Base-by-base conservation (phyloP, 2,888 invertebrate species). In the Luperina nickerlii region DNA sequence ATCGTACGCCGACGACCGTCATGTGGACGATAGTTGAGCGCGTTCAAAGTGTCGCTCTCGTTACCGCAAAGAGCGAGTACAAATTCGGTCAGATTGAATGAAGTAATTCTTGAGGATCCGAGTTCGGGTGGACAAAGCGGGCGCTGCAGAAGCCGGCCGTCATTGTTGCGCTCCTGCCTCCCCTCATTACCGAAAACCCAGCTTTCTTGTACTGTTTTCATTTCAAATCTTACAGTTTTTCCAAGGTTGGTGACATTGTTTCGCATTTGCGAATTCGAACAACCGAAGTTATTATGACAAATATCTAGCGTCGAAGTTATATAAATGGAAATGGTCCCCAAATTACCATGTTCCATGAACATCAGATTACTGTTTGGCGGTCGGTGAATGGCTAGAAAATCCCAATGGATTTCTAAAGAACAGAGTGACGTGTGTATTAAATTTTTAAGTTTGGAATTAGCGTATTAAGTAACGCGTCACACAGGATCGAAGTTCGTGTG, bases 241-340 rank as follows among this genome's bases (percentile, higher is more conserved):
- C 57, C 70, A 90, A 90, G 90, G 91, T 89, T 89, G 85, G 82
- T 88, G 88, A 89, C 90, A 90, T 90, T 90, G 88, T 90, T 88
- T 90, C 86, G 84, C 86, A 83, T 87, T 89, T 83, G 84, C 87
- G 86, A 89, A 87, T 89, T 90, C 76, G 75, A 90, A 89, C 79
- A 87, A 86, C 86, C 86, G 73, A 86, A 84, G 84, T 88, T 90
- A 87, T 89, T 83, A 87, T 84, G 79, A 80, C 85, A 81, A 87
- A 86, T 81, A 86, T 79, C 68, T 77, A 83, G 84, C 82, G 81
- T 76, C 84, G 72, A 89, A 90, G 90, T 91, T 92, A 91, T 89
- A 89, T 92, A 92, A 93, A 93, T 90, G 91, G 87, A 90, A 92
- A 90, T 91, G 88, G 78, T 90, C 87, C 88, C 78, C 84, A 87